A percentile compares a stretch with the other conserved stretches of the same genome.
Evolutionary conservation across 2,113 vertebrate genomes (phyloP).

Genomic region (Desmodus rotundus): DNA sequence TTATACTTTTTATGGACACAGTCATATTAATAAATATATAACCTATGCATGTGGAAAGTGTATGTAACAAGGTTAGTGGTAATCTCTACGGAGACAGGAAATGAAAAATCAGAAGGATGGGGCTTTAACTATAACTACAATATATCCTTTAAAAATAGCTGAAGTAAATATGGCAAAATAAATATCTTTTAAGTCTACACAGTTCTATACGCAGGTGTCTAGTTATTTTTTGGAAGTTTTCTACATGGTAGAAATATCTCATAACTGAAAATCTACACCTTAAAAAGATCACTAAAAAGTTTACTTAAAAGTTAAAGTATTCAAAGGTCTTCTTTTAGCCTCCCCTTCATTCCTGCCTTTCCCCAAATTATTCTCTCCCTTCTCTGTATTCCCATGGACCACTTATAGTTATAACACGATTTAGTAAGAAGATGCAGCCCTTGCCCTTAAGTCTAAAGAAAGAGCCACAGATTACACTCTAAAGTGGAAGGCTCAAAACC

Average conservation of each 20-base stretch:
- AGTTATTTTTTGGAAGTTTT: not conserved
- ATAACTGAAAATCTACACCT: not conserved
- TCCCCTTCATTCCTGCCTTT: not conserved
- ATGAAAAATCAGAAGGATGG: not conserved
- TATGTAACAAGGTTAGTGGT: not conserved
- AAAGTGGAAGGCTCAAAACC: not conserved
- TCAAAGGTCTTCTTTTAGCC: not conserved
- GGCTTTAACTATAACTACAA: not conserved
- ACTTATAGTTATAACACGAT: not conserved
- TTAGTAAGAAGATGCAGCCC: not conserved
- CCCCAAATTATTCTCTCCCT: not conserved
- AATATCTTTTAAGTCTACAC: not conserved
- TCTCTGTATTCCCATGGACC: not conserved
- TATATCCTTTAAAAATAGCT: not conserved
- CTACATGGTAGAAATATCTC: not conserved
- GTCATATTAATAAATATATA: not conserved
- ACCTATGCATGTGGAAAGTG: not conserved
- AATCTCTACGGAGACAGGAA: not conserved
- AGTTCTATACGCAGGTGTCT: not conserved
- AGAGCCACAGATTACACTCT: not conserved
- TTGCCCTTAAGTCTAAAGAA: not conserved
- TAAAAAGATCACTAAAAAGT: not conserved
- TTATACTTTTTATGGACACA: not conserved
- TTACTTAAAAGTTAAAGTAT: not conserved
- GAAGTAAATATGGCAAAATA: not conserved